Conservation (phyloP, 2,888 invertebrate species). For the Teleiodes luculella region DNA sequence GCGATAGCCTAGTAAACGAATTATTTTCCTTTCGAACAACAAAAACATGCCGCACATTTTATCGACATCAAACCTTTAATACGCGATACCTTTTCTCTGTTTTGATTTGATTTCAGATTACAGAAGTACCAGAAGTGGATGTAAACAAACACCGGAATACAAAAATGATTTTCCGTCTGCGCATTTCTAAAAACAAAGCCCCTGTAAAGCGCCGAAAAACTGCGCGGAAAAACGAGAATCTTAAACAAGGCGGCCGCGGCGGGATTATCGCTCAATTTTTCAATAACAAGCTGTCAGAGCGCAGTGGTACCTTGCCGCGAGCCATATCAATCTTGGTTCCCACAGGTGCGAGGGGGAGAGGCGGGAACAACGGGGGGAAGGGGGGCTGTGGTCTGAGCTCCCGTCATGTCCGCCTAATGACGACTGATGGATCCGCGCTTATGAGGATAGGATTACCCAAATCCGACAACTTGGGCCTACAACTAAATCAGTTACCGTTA, state of each 20-base stretch:
- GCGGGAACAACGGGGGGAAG: slow-evolving; percentile 22
- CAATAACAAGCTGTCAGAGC: slow-evolving; percentile 69
- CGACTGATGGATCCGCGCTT: slow-evolving; percentile 69
- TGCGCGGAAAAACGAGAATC: slow-evolving; percentile 39
- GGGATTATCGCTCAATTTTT: slow-evolving; percentile 74
- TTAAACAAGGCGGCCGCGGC: slow-evolving; percentile 50
- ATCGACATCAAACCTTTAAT: neutral
- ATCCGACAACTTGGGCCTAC: slow-evolving; percentile 48
- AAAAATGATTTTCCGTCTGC: neutral
- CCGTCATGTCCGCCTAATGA: slow-evolving; percentile 62
- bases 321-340: slow-evolving; percentile 67
- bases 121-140: neutral
- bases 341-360: slow-evolving; percentile 46
- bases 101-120: neutral
- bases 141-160: slow-evolving; percentile 4
- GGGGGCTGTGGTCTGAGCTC: slow-evolving; percentile 28
- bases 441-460: slow-evolving; percentile 63
- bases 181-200: slow-evolving; percentile 8
- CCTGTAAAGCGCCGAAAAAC: slow-evolving; percentile 17
- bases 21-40: too few species aligned
- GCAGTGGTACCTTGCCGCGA: slow-evolving; percentile 41
- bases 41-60: too few species aligned
- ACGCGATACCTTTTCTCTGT: neutral
- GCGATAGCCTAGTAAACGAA: too few species aligned
- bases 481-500: slow-evolving; percentile 56